A percentile compares a stretch with the other conserved stretches of the same genome.
These are phyloP conservation scores for Alligator mississippiensis DNA, from an alignment of 2,113 vertebrate genomes.

Conservation along the genomic window DNA sequence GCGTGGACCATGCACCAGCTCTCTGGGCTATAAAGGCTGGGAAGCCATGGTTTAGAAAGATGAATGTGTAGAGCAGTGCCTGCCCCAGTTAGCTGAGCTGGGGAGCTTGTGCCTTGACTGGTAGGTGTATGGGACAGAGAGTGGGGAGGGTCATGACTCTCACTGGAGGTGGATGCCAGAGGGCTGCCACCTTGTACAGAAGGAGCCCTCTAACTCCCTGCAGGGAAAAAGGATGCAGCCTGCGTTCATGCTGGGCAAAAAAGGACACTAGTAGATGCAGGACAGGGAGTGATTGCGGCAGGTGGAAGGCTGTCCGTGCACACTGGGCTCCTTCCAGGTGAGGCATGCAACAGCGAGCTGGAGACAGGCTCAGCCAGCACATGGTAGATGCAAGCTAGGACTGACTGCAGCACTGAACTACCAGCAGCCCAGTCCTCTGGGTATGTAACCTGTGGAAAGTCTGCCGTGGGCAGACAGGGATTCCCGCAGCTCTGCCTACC, in stretches of 20 bases:
- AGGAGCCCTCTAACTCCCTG: background rate
- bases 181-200: background rate
- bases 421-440: background rate
- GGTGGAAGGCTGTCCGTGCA: background rate
- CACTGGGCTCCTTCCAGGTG: background rate
- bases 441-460: accelerated
- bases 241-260: background rate
- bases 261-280: background rate
- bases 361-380: background rate
- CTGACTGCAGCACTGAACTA: background rate
- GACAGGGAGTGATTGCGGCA: background rate
- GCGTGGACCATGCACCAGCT: background rate
- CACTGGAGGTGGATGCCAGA: background rate
- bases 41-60: background rate
- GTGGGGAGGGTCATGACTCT: background rate
- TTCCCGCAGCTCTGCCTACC: background rate
- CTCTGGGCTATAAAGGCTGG: background rate
- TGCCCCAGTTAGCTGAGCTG: background rate
- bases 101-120: no score
- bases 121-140: background rate
- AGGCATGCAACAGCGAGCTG: background rate
- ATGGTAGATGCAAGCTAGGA: background rate
- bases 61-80: background rate
- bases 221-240: background rate
- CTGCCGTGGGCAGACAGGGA: background rate